These are phyloP conservation scores for Lepidurus arcticus DNA, from an alignment of 1,140 invertebrate species.

Conservation along the genomic window DNA sequence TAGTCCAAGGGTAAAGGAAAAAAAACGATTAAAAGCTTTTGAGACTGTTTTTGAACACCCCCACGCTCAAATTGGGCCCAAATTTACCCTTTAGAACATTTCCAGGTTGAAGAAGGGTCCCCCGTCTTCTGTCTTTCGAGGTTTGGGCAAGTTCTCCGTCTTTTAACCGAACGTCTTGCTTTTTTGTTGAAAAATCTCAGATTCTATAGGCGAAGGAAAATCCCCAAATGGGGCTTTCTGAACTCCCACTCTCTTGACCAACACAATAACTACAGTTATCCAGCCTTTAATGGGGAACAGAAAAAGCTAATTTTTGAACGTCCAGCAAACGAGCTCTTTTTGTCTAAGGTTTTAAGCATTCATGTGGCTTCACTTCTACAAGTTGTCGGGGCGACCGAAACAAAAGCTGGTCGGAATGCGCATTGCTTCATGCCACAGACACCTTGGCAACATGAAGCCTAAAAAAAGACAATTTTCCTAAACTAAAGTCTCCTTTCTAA, in stretches of 20 bases:
- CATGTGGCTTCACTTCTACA: too few relatives aligned
- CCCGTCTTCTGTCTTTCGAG: not conserved
- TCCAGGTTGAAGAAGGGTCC: not conserved
- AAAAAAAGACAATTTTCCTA: too few relatives aligned
- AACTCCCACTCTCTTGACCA: not conserved
- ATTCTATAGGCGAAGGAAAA: not conserved
- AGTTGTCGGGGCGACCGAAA: too few relatives aligned
- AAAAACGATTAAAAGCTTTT: conserved; percentile 16
- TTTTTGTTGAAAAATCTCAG: not conserved
- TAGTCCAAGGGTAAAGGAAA: not conserved
- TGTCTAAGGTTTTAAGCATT: too few relatives aligned
- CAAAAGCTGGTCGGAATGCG: too few relatives aligned
- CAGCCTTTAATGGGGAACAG: not conserved
- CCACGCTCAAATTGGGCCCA: not conserved
- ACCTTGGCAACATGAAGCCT: too few relatives aligned
- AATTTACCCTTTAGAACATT: not conserved
- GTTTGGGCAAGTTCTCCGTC: not conserved
- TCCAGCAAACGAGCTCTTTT: too few relatives aligned
- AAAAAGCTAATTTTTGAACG: too few relatives aligned
- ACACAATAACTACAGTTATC: not conserved
- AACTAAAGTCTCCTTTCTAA: not conserved
- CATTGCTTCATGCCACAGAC: too few relatives aligned
- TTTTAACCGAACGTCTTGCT: not conserved
- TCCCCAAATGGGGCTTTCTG: not conserved
- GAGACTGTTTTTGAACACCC: not conserved